Base-by-base conservation (phyloP, 2,888 invertebrate species). In the Ypsolopha scabrella region DNA sequence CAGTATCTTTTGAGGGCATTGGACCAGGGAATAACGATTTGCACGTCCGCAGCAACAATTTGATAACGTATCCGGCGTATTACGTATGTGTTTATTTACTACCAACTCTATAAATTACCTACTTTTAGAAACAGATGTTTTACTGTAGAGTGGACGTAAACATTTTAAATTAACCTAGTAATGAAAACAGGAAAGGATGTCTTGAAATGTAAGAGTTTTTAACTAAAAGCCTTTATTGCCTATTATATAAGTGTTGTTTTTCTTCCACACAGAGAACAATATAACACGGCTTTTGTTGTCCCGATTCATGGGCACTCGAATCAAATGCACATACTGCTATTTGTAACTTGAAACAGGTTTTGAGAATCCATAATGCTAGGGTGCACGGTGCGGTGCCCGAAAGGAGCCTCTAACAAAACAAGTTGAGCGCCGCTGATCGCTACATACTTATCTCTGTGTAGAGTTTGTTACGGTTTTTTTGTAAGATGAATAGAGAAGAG, bases 1-100 rank as follows among this genome's bases (percentile, higher is more conserved):
- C 60, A 63, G 72, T 76, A 77, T 80, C 75, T 72, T 71, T 73
- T 67, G 63, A 67, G 72, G 72, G 57, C 78, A 72, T 62, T 71
- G 73, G 65, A 70, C 72, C 62, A 71, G 61, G 24, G 67, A 70
- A 70, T 62, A 61, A 58, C 59, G 55, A 60, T 59, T 65, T 60
- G 65, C 63, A 64, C 66, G 60, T 68, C 68, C 66, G 69, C 68
- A 57, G 9, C 43, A 68, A 64, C 62, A 9, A 36, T 60, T 48
- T 60, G 71, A 74, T 75, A 75, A 68, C 65, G 58, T 65, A 65
- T 75, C 74, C 73, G 71, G 67, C 65, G 61, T 56, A 60, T 39
- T 41, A 41, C 49, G 24, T 24, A 24, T 3, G 24, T 3, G 24
- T 24, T 24, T 24, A 24, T 24, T 24, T 24, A 24, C 24, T 24